Conservation (phyloP, 1,140 invertebrate genomes). For the Schlechtendalia chinensis region DNA sequence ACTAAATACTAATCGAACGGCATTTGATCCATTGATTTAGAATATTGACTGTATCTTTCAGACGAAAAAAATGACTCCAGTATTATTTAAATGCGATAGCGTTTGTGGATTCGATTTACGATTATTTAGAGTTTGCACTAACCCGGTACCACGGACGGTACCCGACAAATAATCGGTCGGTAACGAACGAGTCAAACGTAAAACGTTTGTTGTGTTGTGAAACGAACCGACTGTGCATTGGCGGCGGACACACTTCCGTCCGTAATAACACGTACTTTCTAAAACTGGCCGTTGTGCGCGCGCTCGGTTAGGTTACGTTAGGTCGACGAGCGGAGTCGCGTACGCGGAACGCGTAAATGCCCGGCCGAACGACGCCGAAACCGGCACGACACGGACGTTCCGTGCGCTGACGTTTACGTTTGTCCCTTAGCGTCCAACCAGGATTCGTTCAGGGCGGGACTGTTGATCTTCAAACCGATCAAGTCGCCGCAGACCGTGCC, state of each 20-base stretch:
- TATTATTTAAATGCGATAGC: too few species aligned
- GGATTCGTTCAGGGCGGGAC: conserved; percentile 52
- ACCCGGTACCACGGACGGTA: too few species aligned
- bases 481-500: conserved; percentile 20
- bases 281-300: background rate
- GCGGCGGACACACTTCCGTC: background rate
- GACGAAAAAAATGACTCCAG: too few species aligned
- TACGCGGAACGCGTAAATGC: background rate
- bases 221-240: background rate
- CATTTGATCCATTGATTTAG: too few species aligned
- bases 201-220: background rate
- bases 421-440: background rate
- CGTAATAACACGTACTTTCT: conserved; percentile 7
- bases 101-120: too few species aligned
- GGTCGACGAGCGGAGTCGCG: background rate
- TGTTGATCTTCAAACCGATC: conserved; percentile 54
- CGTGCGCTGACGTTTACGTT: too few species aligned
- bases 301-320: too few species aligned
- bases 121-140: too few species aligned
- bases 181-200: background rate
- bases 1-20: too few species aligned
- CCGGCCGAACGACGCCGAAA: background rate
- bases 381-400: too few species aligned
- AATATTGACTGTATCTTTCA: too few species aligned
- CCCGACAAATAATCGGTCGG: background rate